phyloP scores from a whole-genome alignment of 2,888 invertebrate genomes.

The Volucella inflata region DNA sequence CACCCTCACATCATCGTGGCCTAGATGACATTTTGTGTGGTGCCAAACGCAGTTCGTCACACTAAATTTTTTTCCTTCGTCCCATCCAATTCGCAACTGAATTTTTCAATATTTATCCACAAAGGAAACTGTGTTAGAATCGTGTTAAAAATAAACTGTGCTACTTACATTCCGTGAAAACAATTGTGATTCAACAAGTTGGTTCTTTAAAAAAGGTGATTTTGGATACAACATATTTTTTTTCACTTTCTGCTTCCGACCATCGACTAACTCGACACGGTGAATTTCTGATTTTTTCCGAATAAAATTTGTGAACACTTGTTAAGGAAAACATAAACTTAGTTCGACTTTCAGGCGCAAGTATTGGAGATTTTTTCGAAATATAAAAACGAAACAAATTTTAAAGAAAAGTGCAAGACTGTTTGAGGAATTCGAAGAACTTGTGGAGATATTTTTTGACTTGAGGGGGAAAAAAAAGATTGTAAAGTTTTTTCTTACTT shows the following conservation, averaged over 20 bases:
- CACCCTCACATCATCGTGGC: constrained; percentile 70
- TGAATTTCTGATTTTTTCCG: constrained; percentile 13
- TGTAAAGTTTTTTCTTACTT: constrained; percentile 9
- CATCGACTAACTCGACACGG: constrained; percentile 7
- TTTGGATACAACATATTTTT: constrained; percentile 82
- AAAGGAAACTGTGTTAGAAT: constrained; percentile 48
- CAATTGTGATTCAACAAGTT: constrained; percentile 81
- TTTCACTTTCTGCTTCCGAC: constrained; percentile 51
- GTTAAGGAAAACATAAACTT: neutral
- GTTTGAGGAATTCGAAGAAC: no score
- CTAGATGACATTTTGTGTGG: constrained; percentile 70
- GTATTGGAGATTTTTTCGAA: neutral
- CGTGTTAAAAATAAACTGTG: constrained; percentile 50
- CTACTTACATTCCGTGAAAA: constrained; percentile 82
- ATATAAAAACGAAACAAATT: neutral
- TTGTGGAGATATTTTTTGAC: constrained; percentile 8
- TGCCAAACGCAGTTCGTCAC: constrained; percentile 62
- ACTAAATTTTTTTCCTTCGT: constrained; percentile 47
- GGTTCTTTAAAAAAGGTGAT: constrained; percentile 81
- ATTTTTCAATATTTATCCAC: constrained; percentile 49
- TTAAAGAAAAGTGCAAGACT: neutral
- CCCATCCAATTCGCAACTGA: constrained; percentile 46
- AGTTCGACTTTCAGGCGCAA: neutral
- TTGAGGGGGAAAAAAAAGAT: constrained; percentile 1
- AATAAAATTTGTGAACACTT: constrained; percentile 35